Evolutionary conservation across 2,888 invertebrate species (phyloP).

Genomic region (Buathra laborator): DNA sequence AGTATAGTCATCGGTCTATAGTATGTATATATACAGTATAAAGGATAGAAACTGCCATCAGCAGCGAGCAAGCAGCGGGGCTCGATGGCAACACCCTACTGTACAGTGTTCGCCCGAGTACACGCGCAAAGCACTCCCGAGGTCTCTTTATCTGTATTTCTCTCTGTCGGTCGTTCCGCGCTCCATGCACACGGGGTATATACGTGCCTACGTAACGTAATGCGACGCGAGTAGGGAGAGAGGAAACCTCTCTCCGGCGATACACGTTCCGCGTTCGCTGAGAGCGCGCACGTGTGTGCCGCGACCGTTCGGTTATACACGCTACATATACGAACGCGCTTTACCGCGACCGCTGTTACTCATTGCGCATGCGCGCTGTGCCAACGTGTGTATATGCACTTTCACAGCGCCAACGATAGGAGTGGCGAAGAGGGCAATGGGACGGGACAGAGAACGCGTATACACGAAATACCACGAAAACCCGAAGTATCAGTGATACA

Average conservation of each 20-base stretch:
- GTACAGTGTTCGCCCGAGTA: slow-evolving; percentile 46
- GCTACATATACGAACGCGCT: slow-evolving; percentile 62
- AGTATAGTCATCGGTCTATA: slow-evolving; percentile 7
- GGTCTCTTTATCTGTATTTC: slow-evolving; percentile 31
- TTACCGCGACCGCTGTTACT: slow-evolving; percentile 48
- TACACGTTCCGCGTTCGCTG: slow-evolving; percentile 62
- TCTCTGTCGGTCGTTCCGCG: slow-evolving; percentile 34
- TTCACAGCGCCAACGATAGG: slow-evolving; percentile 32
- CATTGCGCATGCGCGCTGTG: slow-evolving; percentile 47
- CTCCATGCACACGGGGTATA: slow-evolving; percentile 31
- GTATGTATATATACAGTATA: neutral
- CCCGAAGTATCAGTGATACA: slow-evolving; percentile 65
- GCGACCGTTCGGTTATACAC: slow-evolving; percentile 55
- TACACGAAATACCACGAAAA: slow-evolving; percentile 42
- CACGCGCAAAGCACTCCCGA: slow-evolving; percentile 51
- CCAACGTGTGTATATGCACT: slow-evolving; percentile 32
- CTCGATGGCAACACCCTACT: slow-evolving; percentile 52
- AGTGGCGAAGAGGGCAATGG: slow-evolving; percentile 39
- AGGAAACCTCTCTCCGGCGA: slow-evolving; percentile 43
- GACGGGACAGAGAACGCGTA: slow-evolving; percentile 36
- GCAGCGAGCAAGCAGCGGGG: slow-evolving; percentile 19
- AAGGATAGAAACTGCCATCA: slow-evolving; percentile 28
- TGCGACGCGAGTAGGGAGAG: slow-evolving; percentile 19
- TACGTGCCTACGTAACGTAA: slow-evolving; percentile 29
- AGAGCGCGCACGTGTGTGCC: slow-evolving; percentile 68